A percentile compares a stretch with the other conserved stretches of the same genome.
Conservation (phyloP, 2,888 invertebrate genomes). For the Brenthis daphne region DNA sequence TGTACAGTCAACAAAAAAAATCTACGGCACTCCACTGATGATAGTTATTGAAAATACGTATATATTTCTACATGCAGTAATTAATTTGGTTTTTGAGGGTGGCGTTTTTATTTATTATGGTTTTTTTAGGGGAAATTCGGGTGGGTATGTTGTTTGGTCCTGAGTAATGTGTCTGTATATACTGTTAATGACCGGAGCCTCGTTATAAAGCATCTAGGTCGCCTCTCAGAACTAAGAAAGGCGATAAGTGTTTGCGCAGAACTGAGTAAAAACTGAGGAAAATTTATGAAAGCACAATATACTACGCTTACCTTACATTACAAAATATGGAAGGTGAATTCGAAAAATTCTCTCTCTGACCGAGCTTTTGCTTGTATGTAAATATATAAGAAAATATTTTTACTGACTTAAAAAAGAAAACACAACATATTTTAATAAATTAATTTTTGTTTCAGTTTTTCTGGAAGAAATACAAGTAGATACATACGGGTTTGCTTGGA, state of each 20-base stretch:
- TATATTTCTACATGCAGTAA: not conserved
- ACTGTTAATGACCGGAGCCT: constrained; percentile 27
- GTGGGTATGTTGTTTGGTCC: not conserved
- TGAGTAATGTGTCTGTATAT: constrained; percentile 15
- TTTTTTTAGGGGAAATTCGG: not conserved
- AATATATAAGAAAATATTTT: no score
- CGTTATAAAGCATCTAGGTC: constrained; percentile 38
- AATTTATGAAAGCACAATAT: constrained; percentile 29
- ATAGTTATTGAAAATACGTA: no score
- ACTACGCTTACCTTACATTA: constrained; percentile 11
- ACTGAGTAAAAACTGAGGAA: constrained; percentile 32
- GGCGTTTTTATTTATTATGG: not conserved
- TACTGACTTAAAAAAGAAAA: no score
- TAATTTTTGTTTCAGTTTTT: no score
- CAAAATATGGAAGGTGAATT: not conserved
- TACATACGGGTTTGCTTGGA: no score
- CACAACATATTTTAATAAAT: no score
- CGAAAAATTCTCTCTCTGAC: constrained; percentile 6
- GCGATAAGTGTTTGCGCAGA: constrained; percentile 35
- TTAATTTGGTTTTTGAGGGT: not conserved
- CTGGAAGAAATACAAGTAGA: no score
- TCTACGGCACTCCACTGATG: no score
- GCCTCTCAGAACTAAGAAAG: constrained; percentile 35
- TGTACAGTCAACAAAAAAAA: constrained; percentile 12
- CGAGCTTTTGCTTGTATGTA: constrained; percentile 15